Evolutionary conservation across 2,113 vertebrate species (phyloP), one percentile per base, ranked within the genome.

Genomic region (Sinocyclocheilus rhinocerous): DNA sequence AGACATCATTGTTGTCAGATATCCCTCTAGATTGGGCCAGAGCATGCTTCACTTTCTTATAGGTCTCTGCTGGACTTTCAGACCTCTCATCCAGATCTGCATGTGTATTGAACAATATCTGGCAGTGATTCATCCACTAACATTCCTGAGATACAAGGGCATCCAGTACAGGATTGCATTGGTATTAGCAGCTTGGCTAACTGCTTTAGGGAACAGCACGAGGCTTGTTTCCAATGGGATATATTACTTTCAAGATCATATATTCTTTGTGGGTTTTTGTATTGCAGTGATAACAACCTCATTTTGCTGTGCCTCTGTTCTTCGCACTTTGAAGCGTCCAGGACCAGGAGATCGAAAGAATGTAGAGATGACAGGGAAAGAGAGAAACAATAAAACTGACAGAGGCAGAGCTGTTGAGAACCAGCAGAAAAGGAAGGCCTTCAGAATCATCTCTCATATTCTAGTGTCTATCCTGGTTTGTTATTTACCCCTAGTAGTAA

Each of bases 21-120:
- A 4, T n/a, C 13, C 24, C 8, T 26, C 6, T 4, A 59, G 2
- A 36, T 1, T 57, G 18, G 3, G 72, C 4, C 72, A 75, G 42
- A 1, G 1, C 12, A 75, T 75, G n/a, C 72, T 5, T n/a, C 7
- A 5, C 45, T 84, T 87, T 18, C 0, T 85, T n/a, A 83, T 33
- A 7, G 61, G 78, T 15, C 36, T 87, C 33, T 22, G 63, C 57
- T 87, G 85, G 77, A 77, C 42, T 63, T 63, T 79, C 55, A 61
- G 78, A 45, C 63, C 70, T 3, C 36, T 87, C 12, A 63, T 89
- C 6, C 88, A 89, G 45, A 77, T 4, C 8, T 89, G 65, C 2
- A 48, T 85, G 57, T 89, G 88, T 79, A 24, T 85, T 33, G 85
- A 89, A 45, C 86, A 78, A 3, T 87, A 87, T 20, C 9, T 87